A percentile compares a stretch with the other conserved stretches of the same genome.
phyloP scores from a whole-genome alignment of 2,797 vertebrate genomes.

The Scyliorhinus canicula region DNA sequence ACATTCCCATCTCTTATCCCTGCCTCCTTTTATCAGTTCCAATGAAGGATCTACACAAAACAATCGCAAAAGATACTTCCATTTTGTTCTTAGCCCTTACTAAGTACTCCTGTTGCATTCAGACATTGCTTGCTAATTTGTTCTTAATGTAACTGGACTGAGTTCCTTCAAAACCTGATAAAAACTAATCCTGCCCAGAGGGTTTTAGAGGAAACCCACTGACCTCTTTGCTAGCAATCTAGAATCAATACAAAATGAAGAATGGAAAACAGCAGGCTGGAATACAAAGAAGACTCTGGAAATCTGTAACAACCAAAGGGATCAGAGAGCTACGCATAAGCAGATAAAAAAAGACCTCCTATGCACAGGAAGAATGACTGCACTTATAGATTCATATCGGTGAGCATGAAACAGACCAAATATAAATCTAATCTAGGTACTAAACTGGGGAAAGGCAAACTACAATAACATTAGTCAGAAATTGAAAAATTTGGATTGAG shows the following conservation, averaged over 20 bases:
- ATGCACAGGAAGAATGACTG: background rate
- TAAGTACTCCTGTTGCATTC: background rate
- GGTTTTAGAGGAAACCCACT: background rate
- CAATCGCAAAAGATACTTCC: background rate
- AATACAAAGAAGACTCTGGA: background rate
- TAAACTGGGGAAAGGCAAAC: no score
- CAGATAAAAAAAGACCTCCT: background rate
- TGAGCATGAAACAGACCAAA: background rate
- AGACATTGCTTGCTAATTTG: background rate
- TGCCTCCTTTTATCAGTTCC: background rate
- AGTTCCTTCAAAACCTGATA: background rate
- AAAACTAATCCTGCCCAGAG: no score
- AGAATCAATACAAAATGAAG: background rate
- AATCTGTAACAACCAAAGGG: background rate
- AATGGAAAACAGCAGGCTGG: background rate
- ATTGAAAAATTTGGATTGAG: no score
- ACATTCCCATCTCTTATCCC: background rate
- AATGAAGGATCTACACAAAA: background rate
- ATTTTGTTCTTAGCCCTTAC: background rate
- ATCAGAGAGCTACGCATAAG: background rate
- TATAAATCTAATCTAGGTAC: no score
- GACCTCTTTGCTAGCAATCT: background rate
- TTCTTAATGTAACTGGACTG: background rate
- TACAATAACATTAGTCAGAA: no score
- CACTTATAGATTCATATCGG: background rate